Base-by-base conservation (phyloP, 2,113 vertebrate species). In the Hippolais icterina region DNA sequence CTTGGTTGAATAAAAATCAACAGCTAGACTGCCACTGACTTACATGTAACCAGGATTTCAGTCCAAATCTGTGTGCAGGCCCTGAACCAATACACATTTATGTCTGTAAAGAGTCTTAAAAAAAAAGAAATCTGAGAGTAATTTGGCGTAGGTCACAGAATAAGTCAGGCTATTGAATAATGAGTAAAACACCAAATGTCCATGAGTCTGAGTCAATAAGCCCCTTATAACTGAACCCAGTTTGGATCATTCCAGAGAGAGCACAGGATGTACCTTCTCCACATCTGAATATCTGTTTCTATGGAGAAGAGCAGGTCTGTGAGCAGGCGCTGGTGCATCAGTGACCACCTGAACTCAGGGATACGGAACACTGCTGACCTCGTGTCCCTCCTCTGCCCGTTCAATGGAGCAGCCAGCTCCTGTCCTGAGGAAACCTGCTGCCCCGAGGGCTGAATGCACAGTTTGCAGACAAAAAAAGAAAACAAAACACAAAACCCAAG, bases 241-340 rank as follows among this genome's bases (percentile, higher is more conserved):
- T 12, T 18, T 35, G 71, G 27, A 41, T 17, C 8, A 27, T 10
- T 50, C 41, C 59, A 33, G 12, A 70, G 2, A 64, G 83, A 91
- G 37, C 44, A 85, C 0, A 75, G 14, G 39, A 66, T 79, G 93
- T 95, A 99, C 99, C 99, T 99, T 97, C 99, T 98, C 99, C 99
- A 99, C 99, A 99, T 99, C 94, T 99, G 99, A 91, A 99, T 98
- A 53, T 99, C 99, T 22, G 99, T 99, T 97, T 99, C 99, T 46
- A 99, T 99, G 41, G 99, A 99, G 97, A 99, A 99, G 10, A 99
- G 98, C 31, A 99, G 96, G 97, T 99, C 99, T 19, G 99, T 99
- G 72, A 99, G 99, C 96, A 99, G 98, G 80, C 99, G 99, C 47
- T 99, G 99, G 90, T 99, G 99, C 99, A 99, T 99, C 72, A 98